Conservation (phyloP, 2,113 vertebrate species). For the Etheostoma cragini region DNA sequence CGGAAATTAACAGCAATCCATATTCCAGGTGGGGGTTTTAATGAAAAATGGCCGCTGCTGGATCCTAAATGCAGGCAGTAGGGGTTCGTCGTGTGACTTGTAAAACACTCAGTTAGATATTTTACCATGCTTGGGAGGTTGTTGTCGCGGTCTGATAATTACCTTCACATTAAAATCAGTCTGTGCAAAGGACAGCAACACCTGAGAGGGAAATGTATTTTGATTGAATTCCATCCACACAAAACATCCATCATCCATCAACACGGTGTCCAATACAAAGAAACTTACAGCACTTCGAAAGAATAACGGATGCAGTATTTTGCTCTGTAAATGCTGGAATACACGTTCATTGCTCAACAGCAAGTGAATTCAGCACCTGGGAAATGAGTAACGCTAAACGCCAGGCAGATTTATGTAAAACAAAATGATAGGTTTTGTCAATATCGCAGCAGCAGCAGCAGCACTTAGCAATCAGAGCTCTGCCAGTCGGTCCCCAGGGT, state of each 20-base stretch:
- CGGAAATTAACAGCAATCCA: background rate
- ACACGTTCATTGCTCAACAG: background rate
- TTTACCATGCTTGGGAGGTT: background rate
- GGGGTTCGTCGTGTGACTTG: background rate
- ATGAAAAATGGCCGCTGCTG: slow-evolving; percentile 23
- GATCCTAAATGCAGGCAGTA: slow-evolving; percentile 13
- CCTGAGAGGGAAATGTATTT: background rate
- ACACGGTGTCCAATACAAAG: background rate
- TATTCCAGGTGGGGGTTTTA: slow-evolving; percentile 24
- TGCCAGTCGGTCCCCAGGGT: slow-evolving; percentile 13
- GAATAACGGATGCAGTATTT: background rate
- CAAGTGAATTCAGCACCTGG: background rate
- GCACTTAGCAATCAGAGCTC: slow-evolving; percentile 49
- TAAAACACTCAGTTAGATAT: slow-evolving; percentile 13
- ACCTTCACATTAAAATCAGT: background rate
- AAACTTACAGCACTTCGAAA: background rate
- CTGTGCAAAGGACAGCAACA: background rate
- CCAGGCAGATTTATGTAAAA: slow-evolving; percentile 20
- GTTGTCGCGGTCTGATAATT: background rate
- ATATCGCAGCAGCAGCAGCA: background rate
- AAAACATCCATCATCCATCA: background rate
- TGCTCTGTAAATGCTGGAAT: background rate
- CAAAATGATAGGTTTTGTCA: slow-evolving; percentile 24
- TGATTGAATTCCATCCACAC: background rate
- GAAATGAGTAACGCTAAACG: slow-evolving; percentile 19